Conservation (phyloP, 2,888 invertebrate species). For the Norana najaformis region DNA sequence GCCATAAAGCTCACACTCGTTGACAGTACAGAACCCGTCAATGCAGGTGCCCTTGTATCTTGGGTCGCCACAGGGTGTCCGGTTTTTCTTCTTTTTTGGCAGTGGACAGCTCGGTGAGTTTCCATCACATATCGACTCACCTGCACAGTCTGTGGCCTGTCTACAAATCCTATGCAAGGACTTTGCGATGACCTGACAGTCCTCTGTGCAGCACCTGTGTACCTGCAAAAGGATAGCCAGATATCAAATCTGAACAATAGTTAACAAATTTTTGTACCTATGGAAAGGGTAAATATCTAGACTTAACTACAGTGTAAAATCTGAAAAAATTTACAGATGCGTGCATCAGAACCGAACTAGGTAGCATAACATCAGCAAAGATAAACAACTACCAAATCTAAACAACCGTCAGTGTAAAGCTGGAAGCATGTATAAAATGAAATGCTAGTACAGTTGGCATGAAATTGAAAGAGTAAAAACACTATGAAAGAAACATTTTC, state of each 20-base stretch:
- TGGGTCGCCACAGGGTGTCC: background rate
- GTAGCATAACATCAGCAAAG: no score
- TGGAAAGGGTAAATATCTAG: background rate
- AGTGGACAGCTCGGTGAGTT: background rate
- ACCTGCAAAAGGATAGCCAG: background rate
- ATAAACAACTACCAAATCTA: no score
- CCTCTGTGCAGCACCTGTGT: background rate
- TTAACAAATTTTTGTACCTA: no score
- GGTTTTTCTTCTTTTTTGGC: background rate
- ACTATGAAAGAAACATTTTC: no score
- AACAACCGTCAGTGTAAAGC: no score
- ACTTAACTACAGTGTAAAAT: background rate
- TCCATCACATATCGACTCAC: background rate
- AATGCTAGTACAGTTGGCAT: no score
- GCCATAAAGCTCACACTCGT: background rate
- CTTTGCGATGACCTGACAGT: background rate
- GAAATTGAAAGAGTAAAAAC: no score
- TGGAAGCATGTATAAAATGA: no score
- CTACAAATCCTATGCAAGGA: background rate
- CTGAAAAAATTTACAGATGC: no score
- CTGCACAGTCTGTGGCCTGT: conserved; percentile 5
- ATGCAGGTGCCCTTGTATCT: background rate
- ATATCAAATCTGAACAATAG: background rate
- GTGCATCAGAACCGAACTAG: no score
- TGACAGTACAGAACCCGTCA: background rate